These are phyloP conservation scores for Labia minor DNA, from an alignment of 2,888 invertebrate species.

Conservation along the genomic window DNA sequence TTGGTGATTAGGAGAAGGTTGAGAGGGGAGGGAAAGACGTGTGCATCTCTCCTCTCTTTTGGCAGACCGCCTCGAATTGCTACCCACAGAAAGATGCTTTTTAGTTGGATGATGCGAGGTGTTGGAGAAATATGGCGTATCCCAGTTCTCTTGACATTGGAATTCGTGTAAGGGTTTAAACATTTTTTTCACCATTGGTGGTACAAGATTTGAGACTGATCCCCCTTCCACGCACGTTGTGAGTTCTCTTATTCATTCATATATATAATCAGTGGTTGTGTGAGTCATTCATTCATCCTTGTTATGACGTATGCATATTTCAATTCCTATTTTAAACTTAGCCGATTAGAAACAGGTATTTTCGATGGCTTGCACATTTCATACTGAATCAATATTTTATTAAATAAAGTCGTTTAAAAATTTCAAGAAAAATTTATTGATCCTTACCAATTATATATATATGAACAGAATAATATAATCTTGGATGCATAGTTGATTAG, in stretches of 20 bases:
- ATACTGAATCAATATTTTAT: too few relatives aligned
- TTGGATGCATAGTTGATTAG: too few relatives aligned
- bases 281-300: conserved; percentile 7
- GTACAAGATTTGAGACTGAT: too few relatives aligned
- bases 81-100: not conserved
- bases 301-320: not conserved
- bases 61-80: not conserved
- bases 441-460: too few relatives aligned
- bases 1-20: too few relatives aligned
- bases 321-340: not conserved
- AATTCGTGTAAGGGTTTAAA: not conserved
- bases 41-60: not conserved
- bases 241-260: not conserved
- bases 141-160: not conserved
- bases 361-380: not conserved
- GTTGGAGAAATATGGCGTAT: not conserved
- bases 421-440: too few relatives aligned
- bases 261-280: not conserved
- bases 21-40: too few relatives aligned
- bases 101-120: not conserved
- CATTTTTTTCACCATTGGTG: too few relatives aligned
- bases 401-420: too few relatives aligned
- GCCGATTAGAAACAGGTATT: not conserved
- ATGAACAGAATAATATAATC: too few relatives aligned
- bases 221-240: not conserved